Percentiles rank a stretch among this genome's conserved stretches.
Evolutionary conservation across 2,797 vertebrate species (phyloP).

Genomic region (Percopsis omiscomaycus): DNA sequence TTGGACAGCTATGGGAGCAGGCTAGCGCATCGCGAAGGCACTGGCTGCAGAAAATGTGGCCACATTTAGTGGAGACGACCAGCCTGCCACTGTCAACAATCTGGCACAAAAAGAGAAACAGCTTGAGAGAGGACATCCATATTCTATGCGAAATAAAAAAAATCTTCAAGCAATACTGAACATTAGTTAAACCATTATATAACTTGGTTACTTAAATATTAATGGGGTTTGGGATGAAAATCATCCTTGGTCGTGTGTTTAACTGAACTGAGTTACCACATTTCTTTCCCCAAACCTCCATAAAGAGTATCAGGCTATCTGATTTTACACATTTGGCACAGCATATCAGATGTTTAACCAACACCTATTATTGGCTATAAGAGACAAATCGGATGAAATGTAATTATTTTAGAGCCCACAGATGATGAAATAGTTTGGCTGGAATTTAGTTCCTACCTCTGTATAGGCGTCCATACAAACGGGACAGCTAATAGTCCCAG

Average conservation of each 20-base stretch:
- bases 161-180: not conserved
- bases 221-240: not conserved
- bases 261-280: too few relatives aligned
- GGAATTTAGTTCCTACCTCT: constrained; percentile 78
- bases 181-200: too few relatives aligned
- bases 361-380: too few relatives aligned
- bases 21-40: constrained; percentile 89
- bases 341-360: too few relatives aligned
- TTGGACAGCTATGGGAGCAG: constrained; percentile 88
- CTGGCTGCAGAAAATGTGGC: constrained; percentile 95
- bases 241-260: not conserved
- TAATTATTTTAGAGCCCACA: too few relatives aligned
- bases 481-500: constrained; percentile 85
- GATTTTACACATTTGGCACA: too few relatives aligned
- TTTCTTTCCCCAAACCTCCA: too few relatives aligned
- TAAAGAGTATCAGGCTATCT: too few relatives aligned
- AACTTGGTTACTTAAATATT: too few relatives aligned
- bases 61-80: constrained; percentile 92
- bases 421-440: not conserved
- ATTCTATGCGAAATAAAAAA: not conserved
- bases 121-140: not conserved
- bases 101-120: constrained; percentile 63
- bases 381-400: too few relatives aligned
- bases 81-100: constrained; percentile 89
- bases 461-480: constrained; percentile 91